Base-by-base conservation (phyloP, 2,797 vertebrate genomes). In the Poecilia gillii region DNA sequence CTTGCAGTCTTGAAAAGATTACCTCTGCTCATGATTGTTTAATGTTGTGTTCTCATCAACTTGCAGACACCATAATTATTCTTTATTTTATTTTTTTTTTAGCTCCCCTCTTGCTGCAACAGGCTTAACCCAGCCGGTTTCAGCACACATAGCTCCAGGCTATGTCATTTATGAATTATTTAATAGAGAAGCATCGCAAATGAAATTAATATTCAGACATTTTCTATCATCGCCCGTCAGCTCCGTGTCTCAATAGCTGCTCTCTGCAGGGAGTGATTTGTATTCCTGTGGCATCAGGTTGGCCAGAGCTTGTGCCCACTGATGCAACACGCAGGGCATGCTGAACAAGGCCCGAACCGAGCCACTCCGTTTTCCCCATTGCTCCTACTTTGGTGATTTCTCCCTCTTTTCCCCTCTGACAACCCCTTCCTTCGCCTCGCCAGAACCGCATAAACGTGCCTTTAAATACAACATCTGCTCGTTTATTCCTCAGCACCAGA, bases 141-240 rank as follows among this genome's bases (percentile, higher is more conserved):
- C 81, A 49, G 70, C 77, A 85, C 71, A 78, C 82, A 28, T 46
- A 0, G 89, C 94, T 90, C 84, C 77, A 83, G 92, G 94, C 90
- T 84, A 89, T 91, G 86, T 89, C 75, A 80, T 81, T 74, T 72
- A 94, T 95, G 84, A 95, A 95, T 95, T 93, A 95, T 95, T 95
- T 82, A 92, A 91, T 90, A 91, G 85, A 82, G 81, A 62, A 76
- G 85, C 74, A 75, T 73, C 73, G 78, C 85, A 84, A 80, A 81
- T 76, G 49, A 76, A 89, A 94, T 94, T 88, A 91, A 94, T 94
- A 95, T 95, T 93, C 90, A 91, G 78, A 80, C 70, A 43, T 84
- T 74, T 91, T 77, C 81, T 85, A 88, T 91, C 81, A 89, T 85
- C 79, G 81, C 49, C 81, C 87, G 83, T 88, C 89, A 87, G 81